These are phyloP conservation scores for Anarhynchus alexandrinus DNA, from an alignment of 2,113 vertebrate genomes.

Conservation along the genomic window DNA sequence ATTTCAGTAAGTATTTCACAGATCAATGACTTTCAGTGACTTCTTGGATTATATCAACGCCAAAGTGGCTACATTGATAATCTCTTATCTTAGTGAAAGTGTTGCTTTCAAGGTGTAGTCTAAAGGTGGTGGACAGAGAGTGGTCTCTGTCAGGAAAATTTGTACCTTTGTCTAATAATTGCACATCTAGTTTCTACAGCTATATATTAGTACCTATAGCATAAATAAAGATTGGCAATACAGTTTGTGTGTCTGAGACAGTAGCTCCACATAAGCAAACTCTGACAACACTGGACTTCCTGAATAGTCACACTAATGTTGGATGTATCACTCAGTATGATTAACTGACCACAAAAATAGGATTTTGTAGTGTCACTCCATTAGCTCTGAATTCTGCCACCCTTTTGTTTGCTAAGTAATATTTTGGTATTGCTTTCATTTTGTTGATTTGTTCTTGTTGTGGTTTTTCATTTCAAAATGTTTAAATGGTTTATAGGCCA, in stretches of 20 bases:
- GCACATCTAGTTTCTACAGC: background rate
- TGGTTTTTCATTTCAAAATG: background rate
- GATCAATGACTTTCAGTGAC: background rate
- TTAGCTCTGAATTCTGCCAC: background rate
- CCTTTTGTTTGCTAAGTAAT: background rate
- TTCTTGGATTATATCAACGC: background rate
- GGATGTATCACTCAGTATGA: background rate
- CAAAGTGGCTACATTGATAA: background rate
- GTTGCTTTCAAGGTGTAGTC: background rate
- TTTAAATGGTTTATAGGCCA: background rate
- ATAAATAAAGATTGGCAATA: background rate
- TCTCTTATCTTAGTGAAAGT: background rate
- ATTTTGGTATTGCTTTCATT: background rate
- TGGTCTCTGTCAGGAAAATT: background rate
- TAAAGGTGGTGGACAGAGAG: background rate
- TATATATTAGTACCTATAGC: background rate
- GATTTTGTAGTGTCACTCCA: background rate
- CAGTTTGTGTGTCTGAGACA: background rate
- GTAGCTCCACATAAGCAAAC: background rate
- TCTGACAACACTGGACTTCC: background rate
- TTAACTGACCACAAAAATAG: background rate
- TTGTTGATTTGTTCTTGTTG: background rate
- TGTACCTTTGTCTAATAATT: background rate
- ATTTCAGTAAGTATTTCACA: background rate
- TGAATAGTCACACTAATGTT: background rate